Percentiles rank a stretch among this genome's conserved stretches.
These are phyloP conservation scores for Ahaetulla prasina DNA, from an alignment of 2,113 vertebrate genomes.

Conservation along the genomic window DNA sequence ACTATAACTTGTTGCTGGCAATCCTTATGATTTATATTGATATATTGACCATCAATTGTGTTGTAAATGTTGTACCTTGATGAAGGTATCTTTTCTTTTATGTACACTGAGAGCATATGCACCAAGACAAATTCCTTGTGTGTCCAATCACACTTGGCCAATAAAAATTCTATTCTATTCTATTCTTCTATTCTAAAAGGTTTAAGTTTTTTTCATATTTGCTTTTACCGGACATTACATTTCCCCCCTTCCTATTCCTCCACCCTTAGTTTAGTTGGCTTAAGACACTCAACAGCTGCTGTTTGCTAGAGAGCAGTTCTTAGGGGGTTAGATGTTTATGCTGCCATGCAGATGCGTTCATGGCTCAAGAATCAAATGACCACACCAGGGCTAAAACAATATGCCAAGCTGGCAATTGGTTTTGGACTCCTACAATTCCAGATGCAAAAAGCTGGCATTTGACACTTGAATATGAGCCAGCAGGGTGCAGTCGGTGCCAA, in stretches of 20 bases:
- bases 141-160: too few relatives aligned
- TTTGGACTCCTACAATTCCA: conserved; percentile 63
- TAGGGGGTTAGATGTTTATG: conserved; percentile 65
- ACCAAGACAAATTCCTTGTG: too few relatives aligned
- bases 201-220: too few relatives aligned
- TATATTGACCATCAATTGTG: too few relatives aligned
- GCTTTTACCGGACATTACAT: neutral
- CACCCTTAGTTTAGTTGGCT: conserved; percentile 46
- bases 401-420: conserved; percentile 56
- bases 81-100: too few relatives aligned
- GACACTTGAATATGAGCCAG: neutral
- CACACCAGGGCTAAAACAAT: conserved; percentile 63
- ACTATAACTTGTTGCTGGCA: too few relatives aligned
- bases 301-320: conserved; percentile 61
- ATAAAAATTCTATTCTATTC: too few relatives aligned
- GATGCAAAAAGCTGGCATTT: conserved; percentile 66
- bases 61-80: too few relatives aligned
- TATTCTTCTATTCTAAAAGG: too few relatives aligned
- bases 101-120: too few relatives aligned
- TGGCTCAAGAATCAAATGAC: conserved; percentile 70
- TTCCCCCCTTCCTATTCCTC: neutral
- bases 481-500: too few relatives aligned
- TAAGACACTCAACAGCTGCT: conserved; percentile 64
- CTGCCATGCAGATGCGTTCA: conserved; percentile 56
- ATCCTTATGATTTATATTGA: too few relatives aligned